These are phyloP conservation scores for Podotricha telesiphe DNA, from an alignment of 2,888 invertebrate species.

Conservation along the genomic window DNA sequence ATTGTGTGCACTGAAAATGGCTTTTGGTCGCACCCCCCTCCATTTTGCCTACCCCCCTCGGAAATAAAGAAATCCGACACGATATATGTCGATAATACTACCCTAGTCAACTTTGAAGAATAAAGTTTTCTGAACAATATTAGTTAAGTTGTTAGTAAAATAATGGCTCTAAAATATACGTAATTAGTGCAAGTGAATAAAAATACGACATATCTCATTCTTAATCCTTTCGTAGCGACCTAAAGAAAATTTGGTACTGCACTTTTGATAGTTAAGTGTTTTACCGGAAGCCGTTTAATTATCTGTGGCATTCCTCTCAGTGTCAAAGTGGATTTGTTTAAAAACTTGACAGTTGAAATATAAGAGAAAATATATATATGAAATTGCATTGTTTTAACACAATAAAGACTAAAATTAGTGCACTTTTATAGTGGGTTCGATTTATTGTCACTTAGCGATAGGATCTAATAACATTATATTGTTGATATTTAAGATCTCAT, in stretches of 20 bases:
- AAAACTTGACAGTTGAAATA: background rate
- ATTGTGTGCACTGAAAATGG: constrained; percentile 94
- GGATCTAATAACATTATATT: background rate
- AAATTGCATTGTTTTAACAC: background rate
- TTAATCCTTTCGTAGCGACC: background rate
- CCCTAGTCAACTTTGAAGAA: constrained; percentile 66
- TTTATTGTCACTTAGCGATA: background rate
- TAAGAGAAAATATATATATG: no score
- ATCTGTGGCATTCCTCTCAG: background rate
- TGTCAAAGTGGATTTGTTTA: background rate
- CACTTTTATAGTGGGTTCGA: background rate
- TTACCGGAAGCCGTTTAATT: background rate
- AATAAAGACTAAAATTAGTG: background rate
- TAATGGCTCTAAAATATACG: background rate
- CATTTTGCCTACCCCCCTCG: constrained; percentile 86
- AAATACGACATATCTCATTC: background rate
- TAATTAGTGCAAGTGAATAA: background rate
- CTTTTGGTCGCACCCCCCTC: constrained; percentile 94
- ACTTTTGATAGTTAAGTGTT: background rate
- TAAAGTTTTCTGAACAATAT: constrained; percentile 4
- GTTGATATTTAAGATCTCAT: constrained; percentile 12
- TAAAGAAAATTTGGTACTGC: background rate
- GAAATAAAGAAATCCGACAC: constrained; percentile 66
- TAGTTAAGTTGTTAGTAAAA: background rate
- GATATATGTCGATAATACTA: constrained; percentile 72